These are phyloP conservation scores for Elephas maximus DNA, from an alignment of 2,113 vertebrate genomes.

Conservation along the genomic window DNA sequence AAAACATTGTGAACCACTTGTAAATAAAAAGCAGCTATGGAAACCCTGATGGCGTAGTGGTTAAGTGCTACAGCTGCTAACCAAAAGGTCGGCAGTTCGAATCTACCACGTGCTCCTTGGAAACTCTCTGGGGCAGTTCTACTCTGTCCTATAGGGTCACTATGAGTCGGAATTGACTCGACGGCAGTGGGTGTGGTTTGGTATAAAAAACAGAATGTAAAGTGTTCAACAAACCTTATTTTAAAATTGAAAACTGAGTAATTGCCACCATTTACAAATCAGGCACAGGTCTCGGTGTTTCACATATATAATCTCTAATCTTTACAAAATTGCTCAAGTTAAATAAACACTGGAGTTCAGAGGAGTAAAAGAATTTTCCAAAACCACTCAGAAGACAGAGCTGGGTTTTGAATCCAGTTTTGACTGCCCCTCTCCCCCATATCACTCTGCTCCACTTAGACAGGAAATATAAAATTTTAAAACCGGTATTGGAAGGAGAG, in stretches of 20 bases:
- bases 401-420: not conserved
- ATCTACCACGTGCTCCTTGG: no score
- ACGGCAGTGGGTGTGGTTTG: no score
- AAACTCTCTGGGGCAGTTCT: no score
- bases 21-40: not conserved
- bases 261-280: not conserved
- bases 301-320: not conserved
- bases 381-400: not conserved
- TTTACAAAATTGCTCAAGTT: not conserved
- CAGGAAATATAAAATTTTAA: not conserved
- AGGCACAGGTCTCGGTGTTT: not conserved
- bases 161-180: no score
- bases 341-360: not conserved
- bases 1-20: not conserved
- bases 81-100: no score
- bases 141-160: no score
- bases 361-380: not conserved
- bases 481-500: not conserved
- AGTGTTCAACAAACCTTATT: not conserved
- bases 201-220: not conserved
- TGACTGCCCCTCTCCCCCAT: not conserved
- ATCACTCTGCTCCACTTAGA: not conserved
- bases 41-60: no score
- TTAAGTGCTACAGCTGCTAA: no score
- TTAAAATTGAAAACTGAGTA: not conserved